Percentiles rank a stretch among this genome's conserved stretches.
These are phyloP conservation scores for Streptopelia turtur DNA, from an alignment of 2,797 vertebrate species.

Conservation along the genomic window DNA sequence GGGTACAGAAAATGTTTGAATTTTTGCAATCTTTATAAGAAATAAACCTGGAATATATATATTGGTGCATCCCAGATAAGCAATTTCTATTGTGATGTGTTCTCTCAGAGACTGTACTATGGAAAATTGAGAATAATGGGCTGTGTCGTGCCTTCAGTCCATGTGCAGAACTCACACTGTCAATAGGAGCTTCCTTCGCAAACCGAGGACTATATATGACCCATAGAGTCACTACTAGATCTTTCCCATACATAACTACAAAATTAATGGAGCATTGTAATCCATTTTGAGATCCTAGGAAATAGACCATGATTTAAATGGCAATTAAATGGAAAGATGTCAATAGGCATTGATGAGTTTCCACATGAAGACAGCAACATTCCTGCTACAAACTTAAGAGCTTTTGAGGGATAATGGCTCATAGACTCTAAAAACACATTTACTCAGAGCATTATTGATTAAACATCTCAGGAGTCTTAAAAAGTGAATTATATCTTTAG, in stretches of 20 bases:
- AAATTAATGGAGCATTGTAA: constrained; percentile 73
- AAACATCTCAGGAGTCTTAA: constrained; percentile 19
- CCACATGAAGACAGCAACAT: neutral
- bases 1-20: neutral
- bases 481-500: neutral
- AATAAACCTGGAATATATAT: constrained; percentile 35
- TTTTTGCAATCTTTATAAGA: constrained; percentile 5
- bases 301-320: constrained; percentile 62
- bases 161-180: constrained; percentile 49
- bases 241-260: constrained; percentile 57
- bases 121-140: constrained; percentile 72
- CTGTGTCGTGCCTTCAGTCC: constrained; percentile 49
- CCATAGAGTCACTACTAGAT: constrained; percentile 34
- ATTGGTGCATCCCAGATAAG: constrained; percentile 40
- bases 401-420: constrained; percentile 25
- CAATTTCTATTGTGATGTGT: constrained; percentile 58
- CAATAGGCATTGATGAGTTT: constrained; percentile 53
- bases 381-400: neutral
- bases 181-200: constrained; percentile 13
- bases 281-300: constrained; percentile 71
- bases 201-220: neutral
- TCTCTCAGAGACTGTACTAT: constrained; percentile 28
- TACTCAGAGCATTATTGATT: constrained; percentile 22
- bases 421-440: neutral
- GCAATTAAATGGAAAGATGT: constrained; percentile 66